phyloP scores from a whole-genome alignment of 2,113 vertebrate genomes.

The Hylia prasina region DNA sequence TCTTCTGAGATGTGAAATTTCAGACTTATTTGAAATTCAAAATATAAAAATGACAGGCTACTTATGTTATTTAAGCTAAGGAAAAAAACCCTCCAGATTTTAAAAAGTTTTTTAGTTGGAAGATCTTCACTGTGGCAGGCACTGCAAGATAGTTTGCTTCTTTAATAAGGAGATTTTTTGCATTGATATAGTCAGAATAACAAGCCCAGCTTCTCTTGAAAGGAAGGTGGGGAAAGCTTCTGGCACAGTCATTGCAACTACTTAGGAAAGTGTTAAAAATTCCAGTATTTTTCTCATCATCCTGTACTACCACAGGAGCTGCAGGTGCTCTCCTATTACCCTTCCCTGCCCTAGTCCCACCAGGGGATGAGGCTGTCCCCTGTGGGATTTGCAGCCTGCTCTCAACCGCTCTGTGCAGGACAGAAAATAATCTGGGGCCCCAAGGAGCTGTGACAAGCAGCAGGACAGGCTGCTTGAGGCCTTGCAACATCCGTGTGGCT shows the following conservation, averaged over 20 bases:
- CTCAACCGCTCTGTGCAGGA: fast-evolving
- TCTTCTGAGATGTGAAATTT: background rate
- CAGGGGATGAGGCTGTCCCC: fast-evolving
- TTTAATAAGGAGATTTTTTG: background rate
- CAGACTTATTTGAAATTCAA: background rate
- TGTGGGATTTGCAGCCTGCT: background rate
- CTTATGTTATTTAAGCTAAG: background rate
- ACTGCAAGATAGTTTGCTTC: background rate
- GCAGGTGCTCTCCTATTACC: background rate
- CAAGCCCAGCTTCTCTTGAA: background rate
- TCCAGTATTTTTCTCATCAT: background rate
- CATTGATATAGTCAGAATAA: background rate
- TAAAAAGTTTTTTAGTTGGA: background rate
- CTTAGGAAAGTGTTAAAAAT: background rate
- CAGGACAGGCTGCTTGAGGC: background rate
- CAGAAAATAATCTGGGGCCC: background rate
- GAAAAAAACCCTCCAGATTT: background rate
- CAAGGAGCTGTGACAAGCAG: background rate
- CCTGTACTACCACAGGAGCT: background rate
- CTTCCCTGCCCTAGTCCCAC: fast-evolving
- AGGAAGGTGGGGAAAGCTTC: background rate
- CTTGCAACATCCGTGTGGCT: background rate
- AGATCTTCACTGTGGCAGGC: background rate
- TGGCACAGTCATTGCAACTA: background rate
- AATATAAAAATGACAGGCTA: background rate